A percentile compares a stretch with the other conserved stretches of the same genome.
Conservation (phyloP, 1,140 invertebrate genomes). For the Panonychus citri region DNA sequence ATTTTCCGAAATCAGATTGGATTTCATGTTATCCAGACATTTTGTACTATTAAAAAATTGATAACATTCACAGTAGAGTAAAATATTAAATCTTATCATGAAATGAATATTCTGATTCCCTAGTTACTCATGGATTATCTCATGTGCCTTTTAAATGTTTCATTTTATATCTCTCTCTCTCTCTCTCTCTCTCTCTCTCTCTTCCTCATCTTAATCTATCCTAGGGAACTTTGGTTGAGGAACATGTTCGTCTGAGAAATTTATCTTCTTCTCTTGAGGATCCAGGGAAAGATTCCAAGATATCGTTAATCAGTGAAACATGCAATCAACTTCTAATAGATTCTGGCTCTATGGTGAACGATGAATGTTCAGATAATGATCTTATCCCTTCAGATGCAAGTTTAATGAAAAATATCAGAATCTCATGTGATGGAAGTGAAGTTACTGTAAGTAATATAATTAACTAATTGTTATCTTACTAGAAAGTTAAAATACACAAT, state of each 20-base stretch:
- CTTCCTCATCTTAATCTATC: not conserved
- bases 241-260: not conserved
- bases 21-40: too few species aligned
- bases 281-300: not conserved
- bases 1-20: too few species aligned
- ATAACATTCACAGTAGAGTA: too few species aligned
- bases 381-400: not conserved
- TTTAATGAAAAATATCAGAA: not conserved
- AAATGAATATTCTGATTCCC: too few species aligned
- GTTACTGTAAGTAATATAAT: not conserved
- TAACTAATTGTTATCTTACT: not conserved
- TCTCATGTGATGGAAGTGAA: constrained; percentile 4
- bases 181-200: not conserved
- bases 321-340: not conserved
- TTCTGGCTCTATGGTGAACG: not conserved
- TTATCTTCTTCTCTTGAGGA: not conserved
- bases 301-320: not conserved
- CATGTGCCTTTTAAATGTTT: not conserved
- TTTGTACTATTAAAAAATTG: too few species aligned
- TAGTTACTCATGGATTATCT: too few species aligned
- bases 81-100: too few species aligned
- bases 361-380: not conserved
- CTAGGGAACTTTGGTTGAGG: not conserved
- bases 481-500: not conserved
- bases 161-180: not conserved